Base-by-base conservation (phyloP, 2,888 invertebrate species). In the Andrena haemorrhoa region DNA sequence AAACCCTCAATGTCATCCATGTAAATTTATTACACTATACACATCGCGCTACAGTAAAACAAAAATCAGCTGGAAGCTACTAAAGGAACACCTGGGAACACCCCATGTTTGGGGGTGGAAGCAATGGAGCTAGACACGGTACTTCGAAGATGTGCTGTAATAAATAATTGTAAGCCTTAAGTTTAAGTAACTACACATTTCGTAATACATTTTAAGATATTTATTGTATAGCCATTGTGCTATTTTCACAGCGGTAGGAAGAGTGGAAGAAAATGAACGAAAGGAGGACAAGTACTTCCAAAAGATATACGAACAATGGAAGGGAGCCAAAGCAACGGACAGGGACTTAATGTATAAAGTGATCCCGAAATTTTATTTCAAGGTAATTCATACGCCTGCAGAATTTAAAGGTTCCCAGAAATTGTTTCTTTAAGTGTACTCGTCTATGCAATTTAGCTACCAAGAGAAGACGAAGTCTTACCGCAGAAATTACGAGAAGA, bases 401-500 rank as follows among this genome's bases (percentile, higher is more conserved):
- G 58, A 41, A 65, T 41, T 20, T 0, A 6, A 60, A 41, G 0
- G 0, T 41, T 41, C 41, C 16, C 16, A 41, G 12, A 12, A 16
- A 41, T 41, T 16, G 0, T 41, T 41, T 41, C 41, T 1, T 41
- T 53, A 69, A 74, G 51, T 49, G 16, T 56, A 12, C 71, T 58
- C 56, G 33, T 60, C 64, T 31, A 6, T 41, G 8, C 49, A 35
- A 63, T 41, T 23, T 69, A 94, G 94, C 94, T 98, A 1, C 98
- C 98, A 0, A 95, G 96, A 70, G 96, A 97, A 68, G 96, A 96
- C 88, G 98, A 98, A 90, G 95, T 96, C 6, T 91, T 98, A 3
- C 95, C 97, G 1, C 97, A 97, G 91, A 98, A 98, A 93, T 94
- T 98, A 58, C 95, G 98, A 75, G 98, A 98, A 94, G 98, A 98